These are phyloP conservation scores for Corythornis vintsioides DNA, from an alignment of 2,113 vertebrate genomes.

Conservation along the genomic window DNA sequence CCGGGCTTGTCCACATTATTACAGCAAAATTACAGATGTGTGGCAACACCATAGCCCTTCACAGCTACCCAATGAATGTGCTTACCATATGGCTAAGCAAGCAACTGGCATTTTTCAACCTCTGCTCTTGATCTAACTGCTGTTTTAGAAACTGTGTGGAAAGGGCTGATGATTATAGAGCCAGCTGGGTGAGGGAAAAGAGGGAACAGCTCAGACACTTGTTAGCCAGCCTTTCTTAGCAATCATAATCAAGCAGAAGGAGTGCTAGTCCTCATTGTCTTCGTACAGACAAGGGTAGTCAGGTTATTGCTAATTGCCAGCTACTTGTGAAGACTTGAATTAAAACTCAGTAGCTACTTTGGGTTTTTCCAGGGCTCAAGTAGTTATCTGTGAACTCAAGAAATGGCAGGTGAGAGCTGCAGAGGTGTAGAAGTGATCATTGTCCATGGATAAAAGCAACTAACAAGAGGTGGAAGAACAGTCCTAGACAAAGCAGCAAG, in stretches of 20 bases:
- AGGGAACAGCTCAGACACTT: neutral
- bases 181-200: neutral
- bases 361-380: neutral
- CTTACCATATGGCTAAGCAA: neutral
- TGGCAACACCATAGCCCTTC: neutral
- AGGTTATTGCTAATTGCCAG: conserved; percentile 15
- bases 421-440: neutral
- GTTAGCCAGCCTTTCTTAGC: conserved; percentile 16
- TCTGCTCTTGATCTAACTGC: neutral
- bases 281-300: neutral
- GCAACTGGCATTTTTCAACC: conserved; percentile 28
- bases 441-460: neutral
- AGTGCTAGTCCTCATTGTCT: neutral
- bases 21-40: conserved; percentile 16
- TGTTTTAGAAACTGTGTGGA: neutral
- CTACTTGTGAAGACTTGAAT: neutral
- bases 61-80: neutral
- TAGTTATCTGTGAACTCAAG: neutral
- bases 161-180: neutral
- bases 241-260: conserved; percentile 7
- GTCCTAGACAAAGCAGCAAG: neutral
- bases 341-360: neutral
- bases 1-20: neutral
- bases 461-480: neutral
- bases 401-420: neutral